These are phyloP conservation scores for Mycalesis mineus DNA, from an alignment of 2,888 invertebrate species.

Conservation along the genomic window DNA sequence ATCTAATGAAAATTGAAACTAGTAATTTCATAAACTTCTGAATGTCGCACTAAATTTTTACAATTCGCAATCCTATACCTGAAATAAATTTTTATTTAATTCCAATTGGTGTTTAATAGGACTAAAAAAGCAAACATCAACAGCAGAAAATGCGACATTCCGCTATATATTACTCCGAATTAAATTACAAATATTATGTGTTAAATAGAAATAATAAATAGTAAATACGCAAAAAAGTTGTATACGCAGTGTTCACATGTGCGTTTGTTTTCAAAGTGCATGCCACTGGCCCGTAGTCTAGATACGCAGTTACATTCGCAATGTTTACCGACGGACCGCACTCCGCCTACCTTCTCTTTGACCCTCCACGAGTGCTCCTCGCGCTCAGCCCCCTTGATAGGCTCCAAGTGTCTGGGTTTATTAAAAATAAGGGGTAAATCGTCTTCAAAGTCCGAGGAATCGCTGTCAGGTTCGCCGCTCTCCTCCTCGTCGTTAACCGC, in stretches of 20 bases:
- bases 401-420: slow-evolving; percentile 79
- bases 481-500: slow-evolving; percentile 67
- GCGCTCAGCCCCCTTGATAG: slow-evolving; percentile 77
- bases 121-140: no score
- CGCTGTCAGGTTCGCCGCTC: slow-evolving; percentile 63
- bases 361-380: slow-evolving; percentile 93
- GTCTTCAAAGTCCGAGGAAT: slow-evolving; percentile 76
- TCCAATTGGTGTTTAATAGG: no score
- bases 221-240: background rate
- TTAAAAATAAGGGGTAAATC: slow-evolving; percentile 85
- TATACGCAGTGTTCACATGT: slow-evolving; percentile 43
- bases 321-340: slow-evolving; percentile 29
- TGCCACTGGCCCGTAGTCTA: slow-evolving; percentile 28
- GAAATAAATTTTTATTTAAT: no score
- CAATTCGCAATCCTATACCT: no score
- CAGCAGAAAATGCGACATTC: no score
- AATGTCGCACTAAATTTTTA: no score
- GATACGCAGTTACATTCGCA: slow-evolving; percentile 19
- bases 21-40: no score
- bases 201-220: background rate
- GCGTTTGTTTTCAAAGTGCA: slow-evolving; percentile 62
- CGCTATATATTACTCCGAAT: no score
- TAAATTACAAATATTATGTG: no score
- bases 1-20: no score
- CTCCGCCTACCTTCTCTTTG: slow-evolving; percentile 86